Conservation (phyloP, 1,140 invertebrate species). For the Ladona fulva region DNA sequence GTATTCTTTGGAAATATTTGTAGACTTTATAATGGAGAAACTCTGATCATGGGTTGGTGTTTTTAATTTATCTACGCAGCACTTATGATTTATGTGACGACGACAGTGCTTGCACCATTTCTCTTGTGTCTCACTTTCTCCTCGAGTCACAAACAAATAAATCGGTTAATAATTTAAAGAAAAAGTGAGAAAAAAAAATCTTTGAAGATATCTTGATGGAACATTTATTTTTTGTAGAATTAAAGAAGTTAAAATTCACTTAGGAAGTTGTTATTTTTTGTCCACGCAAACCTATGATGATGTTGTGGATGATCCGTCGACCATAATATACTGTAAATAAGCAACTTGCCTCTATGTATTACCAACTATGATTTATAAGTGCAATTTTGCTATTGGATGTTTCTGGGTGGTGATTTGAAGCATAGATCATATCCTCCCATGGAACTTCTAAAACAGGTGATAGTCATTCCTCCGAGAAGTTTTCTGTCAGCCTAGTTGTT, state of each 20-base stretch:
- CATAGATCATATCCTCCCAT: no score
- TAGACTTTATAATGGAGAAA: constrained; percentile 1
- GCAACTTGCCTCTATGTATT: no score
- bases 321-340: no score
- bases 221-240: constrained; percentile 8
- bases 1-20: background rate
- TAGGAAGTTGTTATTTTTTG: background rate
- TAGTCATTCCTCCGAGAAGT: no score
- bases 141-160: background rate
- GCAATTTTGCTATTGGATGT: no score
- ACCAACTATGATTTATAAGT: no score
- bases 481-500: no score
- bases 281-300: background rate
- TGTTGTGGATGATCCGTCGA: no score
- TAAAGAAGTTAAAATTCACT: constrained; percentile 1
- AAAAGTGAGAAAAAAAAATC: background rate
- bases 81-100: background rate
- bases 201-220: constrained; percentile 7
- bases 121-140: background rate
- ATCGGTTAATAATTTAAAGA: background rate
- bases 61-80: background rate
- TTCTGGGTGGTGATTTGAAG: no score
- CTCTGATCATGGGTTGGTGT: constrained; percentile 2
- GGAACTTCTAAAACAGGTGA: no score
- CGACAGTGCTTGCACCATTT: background rate